Conservation (phyloP, 1,140 invertebrate species). For the Drosophila burlai region DNA sequence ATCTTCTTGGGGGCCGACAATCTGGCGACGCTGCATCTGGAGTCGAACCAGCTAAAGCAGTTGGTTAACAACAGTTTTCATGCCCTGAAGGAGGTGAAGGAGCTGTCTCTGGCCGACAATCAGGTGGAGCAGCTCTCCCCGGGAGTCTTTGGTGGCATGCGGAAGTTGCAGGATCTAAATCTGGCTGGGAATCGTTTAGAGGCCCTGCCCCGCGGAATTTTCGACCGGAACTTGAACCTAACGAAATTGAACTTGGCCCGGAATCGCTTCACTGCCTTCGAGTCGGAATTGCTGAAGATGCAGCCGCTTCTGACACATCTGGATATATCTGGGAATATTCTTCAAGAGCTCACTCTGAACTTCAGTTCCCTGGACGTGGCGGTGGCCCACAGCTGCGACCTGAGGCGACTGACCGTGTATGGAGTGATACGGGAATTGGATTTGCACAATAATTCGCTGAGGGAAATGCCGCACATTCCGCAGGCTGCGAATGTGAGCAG, state of each 20-base stretch:
- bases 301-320: slow-evolving; percentile 57
- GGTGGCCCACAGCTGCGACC: slow-evolving; percentile 68
- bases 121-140: slow-evolving; percentile 62
- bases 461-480: slow-evolving; percentile 74
- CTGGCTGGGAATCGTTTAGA: slow-evolving; percentile 70
- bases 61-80: slow-evolving; percentile 75
- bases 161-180: slow-evolving; percentile 72
- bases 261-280: slow-evolving; percentile 71
- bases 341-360: slow-evolving; percentile 76
- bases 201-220: slow-evolving; percentile 68
- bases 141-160: slow-evolving; percentile 62
- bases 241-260: slow-evolving; percentile 63
- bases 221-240: slow-evolving; percentile 74
- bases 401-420: slow-evolving; percentile 68
- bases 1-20: slow-evolving; percentile 81
- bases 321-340: slow-evolving; percentile 75
- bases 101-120: slow-evolving; percentile 70
- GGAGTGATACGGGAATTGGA: slow-evolving; percentile 69
- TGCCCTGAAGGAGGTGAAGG: slow-evolving; percentile 74
- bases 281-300: slow-evolving; percentile 73
- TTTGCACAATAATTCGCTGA: slow-evolving; percentile 79
- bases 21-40: slow-evolving; percentile 64
- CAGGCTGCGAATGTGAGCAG: slow-evolving; percentile 69
- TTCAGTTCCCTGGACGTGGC: slow-evolving; percentile 60
- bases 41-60: slow-evolving; percentile 60